A percentile compares a stretch with the other conserved stretches of the same genome.
phyloP scores from a whole-genome alignment of 2,888 invertebrate genomes.

The Steinernema scapterisci region DNA sequence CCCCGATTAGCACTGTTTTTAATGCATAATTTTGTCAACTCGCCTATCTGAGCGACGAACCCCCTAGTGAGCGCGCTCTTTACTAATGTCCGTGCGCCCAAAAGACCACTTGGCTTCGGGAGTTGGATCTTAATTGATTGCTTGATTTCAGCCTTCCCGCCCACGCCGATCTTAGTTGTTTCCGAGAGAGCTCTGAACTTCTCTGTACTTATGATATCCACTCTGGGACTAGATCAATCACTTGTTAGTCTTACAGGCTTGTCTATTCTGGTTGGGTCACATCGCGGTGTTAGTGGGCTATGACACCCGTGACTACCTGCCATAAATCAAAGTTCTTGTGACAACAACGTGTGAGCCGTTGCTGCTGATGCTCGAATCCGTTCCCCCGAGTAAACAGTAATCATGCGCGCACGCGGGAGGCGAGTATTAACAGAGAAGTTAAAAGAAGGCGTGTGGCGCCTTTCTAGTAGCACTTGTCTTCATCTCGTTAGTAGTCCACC shows the following conservation, averaged over 20 bases:
- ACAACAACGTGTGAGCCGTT: no score
- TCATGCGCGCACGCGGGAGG: not conserved
- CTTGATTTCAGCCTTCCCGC: not conserved
- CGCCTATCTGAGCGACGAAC: not conserved
- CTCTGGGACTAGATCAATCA: not conserved
- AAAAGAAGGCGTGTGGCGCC: constrained; percentile 9
- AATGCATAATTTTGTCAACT: constrained; percentile 23
- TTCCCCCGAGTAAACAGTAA: constrained; percentile 17
- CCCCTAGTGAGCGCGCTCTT: constrained; percentile 19
- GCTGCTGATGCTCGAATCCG: not conserved
- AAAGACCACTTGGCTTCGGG: not conserved
- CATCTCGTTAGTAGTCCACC: no score
- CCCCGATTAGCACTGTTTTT: constrained; percentile 30
- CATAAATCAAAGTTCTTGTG: not conserved
- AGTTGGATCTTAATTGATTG: not conserved
- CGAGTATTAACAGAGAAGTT: not conserved
- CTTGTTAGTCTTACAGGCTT: no score
- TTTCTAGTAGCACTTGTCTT: no score
- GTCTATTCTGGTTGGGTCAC: no score
- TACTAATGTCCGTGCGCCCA: not conserved
- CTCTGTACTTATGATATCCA: no score
- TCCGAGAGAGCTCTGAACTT: no score
- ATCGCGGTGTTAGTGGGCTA: no score
- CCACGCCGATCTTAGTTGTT: no score
- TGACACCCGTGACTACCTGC: no score